Evolutionary conservation across 2,888 invertebrate species (phyloP).

Genomic region (Hirtodrosophila duncani): DNA sequence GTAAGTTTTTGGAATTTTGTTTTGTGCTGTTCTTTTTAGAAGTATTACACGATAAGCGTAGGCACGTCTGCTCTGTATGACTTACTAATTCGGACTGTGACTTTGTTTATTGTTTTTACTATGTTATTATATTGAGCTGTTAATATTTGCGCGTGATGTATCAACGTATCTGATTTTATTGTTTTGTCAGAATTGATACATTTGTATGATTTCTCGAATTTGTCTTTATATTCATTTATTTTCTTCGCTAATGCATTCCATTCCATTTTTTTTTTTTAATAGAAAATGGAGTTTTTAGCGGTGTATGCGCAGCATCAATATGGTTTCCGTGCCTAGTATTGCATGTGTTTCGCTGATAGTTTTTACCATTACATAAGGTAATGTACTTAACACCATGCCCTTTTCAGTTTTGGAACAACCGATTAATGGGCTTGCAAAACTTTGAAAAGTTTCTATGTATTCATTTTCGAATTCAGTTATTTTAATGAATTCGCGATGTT

Average conservation of each 20-base stretch:
- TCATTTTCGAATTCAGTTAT: conserved; percentile 2
- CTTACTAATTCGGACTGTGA: too few species aligned
- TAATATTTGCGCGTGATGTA: too few species aligned
- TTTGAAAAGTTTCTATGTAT: conserved; percentile 1
- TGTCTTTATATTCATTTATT: conserved; percentile 4
- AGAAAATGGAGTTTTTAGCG: background rate
- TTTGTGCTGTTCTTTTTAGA: too few species aligned
- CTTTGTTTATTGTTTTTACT: too few species aligned
- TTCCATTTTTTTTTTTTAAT: background rate
- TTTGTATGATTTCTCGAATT: too few species aligned
- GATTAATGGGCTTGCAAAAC: conserved; percentile 3
- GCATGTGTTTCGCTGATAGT: conserved; percentile 7
- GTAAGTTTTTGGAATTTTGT: too few species aligned
- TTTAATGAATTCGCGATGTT: too few species aligned
- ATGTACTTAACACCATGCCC: conserved; percentile 8
- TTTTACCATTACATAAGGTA: conserved; percentile 9
- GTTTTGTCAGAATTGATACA: too few species aligned
- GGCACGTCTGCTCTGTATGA: too few species aligned
- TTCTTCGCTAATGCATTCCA: conserved; percentile 1
- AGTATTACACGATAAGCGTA: too few species aligned
- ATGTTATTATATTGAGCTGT: too few species aligned
- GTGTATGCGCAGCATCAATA: conserved; percentile 2
- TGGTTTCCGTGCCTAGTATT: background rate
- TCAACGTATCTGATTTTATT: too few species aligned
- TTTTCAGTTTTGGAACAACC: conserved; percentile 8